Evolutionary conservation across 2,888 invertebrate genomes (phyloP), one percentile per base, ranked within the genome.

Genomic region (Orthosia gothica): DNA sequence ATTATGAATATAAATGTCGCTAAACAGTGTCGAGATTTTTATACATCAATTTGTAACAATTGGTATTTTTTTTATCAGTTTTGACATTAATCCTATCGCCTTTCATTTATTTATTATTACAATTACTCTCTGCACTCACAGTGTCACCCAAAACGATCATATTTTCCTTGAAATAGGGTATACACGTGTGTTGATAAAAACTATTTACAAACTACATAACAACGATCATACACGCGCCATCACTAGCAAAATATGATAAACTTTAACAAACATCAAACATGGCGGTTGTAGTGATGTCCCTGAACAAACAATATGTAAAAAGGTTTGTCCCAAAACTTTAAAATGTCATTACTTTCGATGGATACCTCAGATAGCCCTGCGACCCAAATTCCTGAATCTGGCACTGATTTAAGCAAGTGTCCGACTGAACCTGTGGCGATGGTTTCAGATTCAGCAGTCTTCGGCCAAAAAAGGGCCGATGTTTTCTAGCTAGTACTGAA

Each of bases 381-480:
- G 69, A 83, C 85, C 77, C 79, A 76, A 84, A 83, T 81, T 81
- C 59, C 74, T 40, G 69, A 66, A 83, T 82, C 86, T 81, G 82
- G 81, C 83, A 83, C 87, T 91, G 91, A 92, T 91, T 40, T 40
- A 40, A 9, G 40, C 9, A 40, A 40, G 40, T 40, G 0, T 40
- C 40, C 9, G 40, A 9, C 40, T 40, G 40, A 9, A 40, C 40
- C 0, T 40, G 9, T 40, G 9, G 9, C 40, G 40, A 40, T 1
- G 40, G 40, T 9, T 40, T 40, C 40, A 9, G 40, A 9, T 40
- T 9, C 40, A 40, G 40, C 40, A 40, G 40, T 40, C 40, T 9
- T 40, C 40, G 40, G 40, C 9, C 3, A 9, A 32, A 32, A 32
- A 0, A 32, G 32, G n/a, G 32, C 3, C 0, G 1, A 40, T 9